These are phyloP conservation scores for Elaphurus davidianus DNA, from an alignment of 2,113 vertebrate species.

Conservation along the genomic window DNA sequence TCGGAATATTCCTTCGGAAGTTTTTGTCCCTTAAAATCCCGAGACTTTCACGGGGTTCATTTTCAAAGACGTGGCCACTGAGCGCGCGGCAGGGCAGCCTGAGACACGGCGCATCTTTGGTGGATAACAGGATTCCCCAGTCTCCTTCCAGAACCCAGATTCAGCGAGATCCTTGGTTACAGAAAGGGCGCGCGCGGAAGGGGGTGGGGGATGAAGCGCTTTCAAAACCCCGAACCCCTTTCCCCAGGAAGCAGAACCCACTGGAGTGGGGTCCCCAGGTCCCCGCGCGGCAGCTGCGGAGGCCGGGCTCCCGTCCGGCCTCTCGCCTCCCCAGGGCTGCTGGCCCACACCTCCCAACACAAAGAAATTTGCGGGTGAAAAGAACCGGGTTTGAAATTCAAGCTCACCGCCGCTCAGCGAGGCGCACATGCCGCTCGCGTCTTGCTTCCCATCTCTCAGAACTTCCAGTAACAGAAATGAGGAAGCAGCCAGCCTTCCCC, in stretches of 20 bases:
- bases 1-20: neutral
- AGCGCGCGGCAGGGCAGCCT: constrained; percentile 57
- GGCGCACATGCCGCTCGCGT: constrained; percentile 54
- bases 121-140: constrained; percentile 33
- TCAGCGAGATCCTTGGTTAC: neutral
- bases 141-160: neutral
- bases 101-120: constrained; percentile 36
- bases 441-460: constrained; percentile 44
- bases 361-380: neutral
- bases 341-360: neutral
- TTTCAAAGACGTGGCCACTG: constrained; percentile 63
- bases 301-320: neutral
- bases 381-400: neutral
- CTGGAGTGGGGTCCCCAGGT: neutral
- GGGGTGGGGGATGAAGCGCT: neutral
- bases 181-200: neutral
- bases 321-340: neutral
- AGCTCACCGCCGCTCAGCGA: constrained; percentile 74
- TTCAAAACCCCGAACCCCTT: neutral
- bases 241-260: neutral
- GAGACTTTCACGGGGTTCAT: constrained; percentile 33
- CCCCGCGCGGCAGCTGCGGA: neutral
- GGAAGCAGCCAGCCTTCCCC: constrained; percentile 78
- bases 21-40: constrained; percentile 16
- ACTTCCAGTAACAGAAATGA: constrained; percentile 68